These are phyloP conservation scores for Siniperca knerii DNA, from an alignment of 2,113 vertebrate genomes.

Conservation along the genomic window DNA sequence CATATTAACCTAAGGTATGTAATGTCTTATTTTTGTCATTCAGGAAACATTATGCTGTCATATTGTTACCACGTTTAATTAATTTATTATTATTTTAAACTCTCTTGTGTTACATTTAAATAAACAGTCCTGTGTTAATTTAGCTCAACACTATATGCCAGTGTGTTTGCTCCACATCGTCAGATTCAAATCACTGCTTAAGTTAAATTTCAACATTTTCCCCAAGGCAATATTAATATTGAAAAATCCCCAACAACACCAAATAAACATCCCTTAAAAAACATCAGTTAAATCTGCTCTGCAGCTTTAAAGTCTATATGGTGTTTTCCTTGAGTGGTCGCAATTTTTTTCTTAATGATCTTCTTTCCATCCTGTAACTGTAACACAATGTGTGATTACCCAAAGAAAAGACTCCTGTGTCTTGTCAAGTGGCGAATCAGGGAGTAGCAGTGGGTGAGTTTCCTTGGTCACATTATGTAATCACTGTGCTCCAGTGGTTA, in stretches of 20 bases:
- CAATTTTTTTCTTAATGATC: not conserved
- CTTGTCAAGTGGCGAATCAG: slow-evolving; percentile 17
- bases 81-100: slow-evolving; percentile 35
- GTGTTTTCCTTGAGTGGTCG: not conserved
- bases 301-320: not conserved
- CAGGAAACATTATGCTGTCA: slow-evolving; percentile 33
- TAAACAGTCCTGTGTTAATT: slow-evolving; percentile 27
- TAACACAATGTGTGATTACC: not conserved
- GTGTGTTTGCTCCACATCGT: not conserved
- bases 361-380: not conserved
- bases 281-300: not conserved
- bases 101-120: slow-evolving; percentile 37
- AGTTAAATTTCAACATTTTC: not conserved
- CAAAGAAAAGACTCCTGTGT: slow-evolving; percentile 3
- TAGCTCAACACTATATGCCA: not conserved
- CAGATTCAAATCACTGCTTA: not conserved
- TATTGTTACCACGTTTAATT: slow-evolving; percentile 28
- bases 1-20: slow-evolving; percentile 37
- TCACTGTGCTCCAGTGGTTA: not conserved
- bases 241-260: not conserved
- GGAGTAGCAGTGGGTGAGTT: not conserved
- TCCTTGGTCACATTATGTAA: slow-evolving; percentile 8
- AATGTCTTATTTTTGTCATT: slow-evolving; percentile 55
- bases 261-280: not conserved
- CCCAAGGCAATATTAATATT: not conserved